phyloP scores from a whole-genome alignment of 1,140 invertebrate species.

The Drosophila varians region DNA sequence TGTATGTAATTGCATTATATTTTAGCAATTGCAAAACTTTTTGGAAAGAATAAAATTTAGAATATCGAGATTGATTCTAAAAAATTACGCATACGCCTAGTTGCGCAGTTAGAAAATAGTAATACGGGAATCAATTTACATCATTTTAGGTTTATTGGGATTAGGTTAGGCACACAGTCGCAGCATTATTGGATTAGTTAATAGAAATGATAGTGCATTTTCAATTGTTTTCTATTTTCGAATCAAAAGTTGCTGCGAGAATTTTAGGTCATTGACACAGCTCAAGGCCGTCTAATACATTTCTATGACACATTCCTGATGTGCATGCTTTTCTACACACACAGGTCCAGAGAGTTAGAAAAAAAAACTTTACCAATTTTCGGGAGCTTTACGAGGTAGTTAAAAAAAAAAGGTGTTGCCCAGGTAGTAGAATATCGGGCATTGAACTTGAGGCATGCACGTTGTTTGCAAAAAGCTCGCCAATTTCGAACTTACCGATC shows the following conservation, averaged over 20 bases:
- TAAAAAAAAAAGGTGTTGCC: neutral
- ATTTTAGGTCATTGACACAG: slow-evolving; percentile 24
- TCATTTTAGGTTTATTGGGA: neutral
- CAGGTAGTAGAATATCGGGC: slow-evolving; percentile 24
- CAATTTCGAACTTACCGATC: neutral
- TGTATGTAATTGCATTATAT: too few species aligned
- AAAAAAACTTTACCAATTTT: slow-evolving; percentile 9
- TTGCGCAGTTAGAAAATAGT: slow-evolving; percentile 3
- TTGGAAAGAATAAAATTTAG: too few species aligned
- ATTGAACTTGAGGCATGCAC: slow-evolving; percentile 45
- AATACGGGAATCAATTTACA: slow-evolving; percentile 2
- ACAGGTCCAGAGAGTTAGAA: slow-evolving; percentile 20
- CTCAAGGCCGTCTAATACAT: slow-evolving; percentile 22
- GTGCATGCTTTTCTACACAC: slow-evolving; percentile 8
- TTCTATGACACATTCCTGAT: slow-evolving; percentile 5
- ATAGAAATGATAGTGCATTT: slow-evolving; percentile 29
- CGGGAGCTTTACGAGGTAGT: slow-evolving; percentile 16
- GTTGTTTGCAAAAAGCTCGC: slow-evolving; percentile 21
- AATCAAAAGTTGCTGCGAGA: slow-evolving; percentile 11
- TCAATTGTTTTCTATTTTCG: slow-evolving; percentile 18
- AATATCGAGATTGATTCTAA: neutral
- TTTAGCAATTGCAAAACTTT: too few species aligned
- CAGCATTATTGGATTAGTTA: neutral
- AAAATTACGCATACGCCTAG: neutral
- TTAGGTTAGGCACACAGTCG: neutral